Base-by-base conservation (phyloP, 1,140 invertebrate species). In the Drosophila parvula region DNA sequence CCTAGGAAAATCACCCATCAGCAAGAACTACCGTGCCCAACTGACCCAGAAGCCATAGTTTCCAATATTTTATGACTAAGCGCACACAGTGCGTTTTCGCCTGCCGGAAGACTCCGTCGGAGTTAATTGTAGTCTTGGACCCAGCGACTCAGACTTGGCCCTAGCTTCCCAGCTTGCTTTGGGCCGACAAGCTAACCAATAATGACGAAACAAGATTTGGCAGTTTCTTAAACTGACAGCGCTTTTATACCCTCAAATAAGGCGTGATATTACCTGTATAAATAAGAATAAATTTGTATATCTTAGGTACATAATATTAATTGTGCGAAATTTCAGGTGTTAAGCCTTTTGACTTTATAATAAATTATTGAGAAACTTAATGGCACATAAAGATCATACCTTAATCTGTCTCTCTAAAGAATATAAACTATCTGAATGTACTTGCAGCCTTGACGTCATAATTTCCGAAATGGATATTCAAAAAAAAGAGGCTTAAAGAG, bases 11-110 rank as follows among this genome's bases (percentile, higher is more conserved):
- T 50, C 65, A 71, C 41, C 51, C 73, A 77, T 47, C 47, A 64
- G 67, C 65, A 0, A n/a, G 44, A 77, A 88, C 84, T 88, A 89
- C 84, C 77, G 84, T 89, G 84, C 69, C 85, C 84, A 84, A 88
- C 74, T 88, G 85, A 88, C 84, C 84, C 78, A 89, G 69, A 84
- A 90, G 78, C 65, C 80, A 89, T 88, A 78, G 48, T 30, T 88
- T 90, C 48, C 47, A 61, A 81, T 78, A 55, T 62, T 89, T 88
- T 89, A 88, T 84, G 85, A 57, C 82, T 30, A 60, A 59, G 70
- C 60, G 40, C 56, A 61, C 57, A 74, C 45, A 38, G 47, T 45
- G 48, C 44, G 43, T 68, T 56, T 65, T 51, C 18, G 61, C 58
- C 38, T 64, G 43, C 48, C 62, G 68, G 68, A 77, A 62, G 73